Conservation (phyloP, 2,797 vertebrate genomes). For the Anguilla anguilla region DNA sequence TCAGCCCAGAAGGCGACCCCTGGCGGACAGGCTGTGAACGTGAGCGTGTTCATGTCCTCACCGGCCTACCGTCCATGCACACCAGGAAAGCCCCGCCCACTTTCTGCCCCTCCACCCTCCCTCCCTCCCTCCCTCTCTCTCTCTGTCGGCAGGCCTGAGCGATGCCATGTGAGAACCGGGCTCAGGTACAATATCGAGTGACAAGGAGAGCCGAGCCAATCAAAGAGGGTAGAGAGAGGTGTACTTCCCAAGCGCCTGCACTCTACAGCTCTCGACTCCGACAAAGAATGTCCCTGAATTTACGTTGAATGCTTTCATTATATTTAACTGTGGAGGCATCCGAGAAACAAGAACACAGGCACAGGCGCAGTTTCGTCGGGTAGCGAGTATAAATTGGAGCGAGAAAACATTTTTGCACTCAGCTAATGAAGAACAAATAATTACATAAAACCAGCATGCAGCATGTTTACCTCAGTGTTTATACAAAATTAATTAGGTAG, state of each 20-base stretch:
- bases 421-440: not conserved
- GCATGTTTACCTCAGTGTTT: not conserved
- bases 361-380: not conserved
- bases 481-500: not conserved
- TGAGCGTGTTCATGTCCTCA: constrained; percentile 26
- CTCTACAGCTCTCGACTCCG: not conserved
- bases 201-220: not conserved
- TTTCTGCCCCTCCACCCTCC: not conserved
- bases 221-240: not conserved
- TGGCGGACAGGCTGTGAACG: not conserved
- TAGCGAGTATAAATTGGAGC: not conserved
- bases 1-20: constrained; percentile 24
- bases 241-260: not conserved
- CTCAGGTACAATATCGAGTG: not conserved
- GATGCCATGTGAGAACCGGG: not conserved
- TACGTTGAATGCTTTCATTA: not conserved
- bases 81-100: constrained; percentile 6
- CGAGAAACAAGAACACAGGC: not conserved
- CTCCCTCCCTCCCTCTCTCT: not conserved
- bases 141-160: not conserved
- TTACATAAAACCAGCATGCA: not conserved
- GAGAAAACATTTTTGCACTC: not conserved
- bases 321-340: not conserved
- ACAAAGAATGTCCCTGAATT: not conserved
- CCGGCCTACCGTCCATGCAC: not conserved